Evolutionary conservation across 2,888 invertebrate species (phyloP).

Genomic region (Drosophila neutralis): DNA sequence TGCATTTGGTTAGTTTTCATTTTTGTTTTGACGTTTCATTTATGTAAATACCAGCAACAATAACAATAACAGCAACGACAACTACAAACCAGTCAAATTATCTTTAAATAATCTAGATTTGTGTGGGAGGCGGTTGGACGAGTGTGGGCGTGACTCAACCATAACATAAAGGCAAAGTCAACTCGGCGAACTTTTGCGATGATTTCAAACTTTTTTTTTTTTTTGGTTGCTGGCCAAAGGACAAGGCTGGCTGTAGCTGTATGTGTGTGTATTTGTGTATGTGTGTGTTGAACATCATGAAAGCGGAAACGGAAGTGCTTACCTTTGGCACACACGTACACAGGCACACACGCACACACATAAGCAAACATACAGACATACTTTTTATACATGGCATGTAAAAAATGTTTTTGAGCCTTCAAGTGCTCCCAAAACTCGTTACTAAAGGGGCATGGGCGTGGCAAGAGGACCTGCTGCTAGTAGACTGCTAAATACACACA

Average conservation of each 20-base stretch:
- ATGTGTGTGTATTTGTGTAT: constrained; percentile 19
- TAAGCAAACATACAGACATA: constrained; percentile 24
- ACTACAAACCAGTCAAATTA: constrained; percentile 72
- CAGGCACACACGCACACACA: constrained; percentile 30
- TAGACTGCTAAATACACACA: constrained; percentile 20
- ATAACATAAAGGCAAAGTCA: constrained; percentile 40
- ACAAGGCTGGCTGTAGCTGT: constrained; percentile 23
- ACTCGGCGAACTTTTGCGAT: constrained; percentile 37
- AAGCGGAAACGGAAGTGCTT: constrained; percentile 79
- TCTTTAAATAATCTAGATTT: constrained; percentile 77
- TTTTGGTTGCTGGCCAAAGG: constrained; percentile 42
- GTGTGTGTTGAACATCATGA: constrained; percentile 58
- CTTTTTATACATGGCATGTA: constrained; percentile 60
- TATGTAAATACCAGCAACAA: constrained; percentile 71
- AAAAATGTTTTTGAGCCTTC: constrained; percentile 63
- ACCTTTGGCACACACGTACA: constrained; percentile 56
- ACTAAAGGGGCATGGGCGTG: constrained; percentile 18
- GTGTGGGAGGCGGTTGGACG: not conserved
- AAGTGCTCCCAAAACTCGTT: constrained; percentile 54
- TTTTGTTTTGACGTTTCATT: constrained; percentile 71
- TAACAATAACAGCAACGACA: constrained; percentile 51
- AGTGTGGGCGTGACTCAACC: constrained; percentile 27
- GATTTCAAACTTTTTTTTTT: constrained; percentile 13
- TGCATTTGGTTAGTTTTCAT: constrained; percentile 60
- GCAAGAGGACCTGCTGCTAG: constrained; percentile 12